phyloP scores from a whole-genome alignment of 1,140 invertebrate species.

The Trachelipus rathkii region DNA sequence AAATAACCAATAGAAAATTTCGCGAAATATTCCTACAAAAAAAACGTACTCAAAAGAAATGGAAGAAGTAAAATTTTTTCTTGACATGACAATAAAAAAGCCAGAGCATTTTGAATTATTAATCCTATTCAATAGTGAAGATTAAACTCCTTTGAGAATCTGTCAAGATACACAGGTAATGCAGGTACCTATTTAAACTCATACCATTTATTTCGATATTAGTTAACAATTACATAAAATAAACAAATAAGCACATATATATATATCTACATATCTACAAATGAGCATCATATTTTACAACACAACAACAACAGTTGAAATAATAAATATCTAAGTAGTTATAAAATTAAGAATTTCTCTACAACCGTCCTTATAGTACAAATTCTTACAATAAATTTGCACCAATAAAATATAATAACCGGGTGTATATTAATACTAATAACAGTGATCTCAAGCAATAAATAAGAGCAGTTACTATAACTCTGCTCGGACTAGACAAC shows the following conservation, averaged over 20 bases:
- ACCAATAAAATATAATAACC: not conserved
- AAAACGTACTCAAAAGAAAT: too few relatives aligned
- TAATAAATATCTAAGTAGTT: conserved; percentile 7
- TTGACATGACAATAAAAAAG: too few relatives aligned
- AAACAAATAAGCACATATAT: not conserved
- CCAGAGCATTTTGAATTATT: too few relatives aligned
- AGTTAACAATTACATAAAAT: conserved; percentile 14
- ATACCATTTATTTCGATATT: not conserved
- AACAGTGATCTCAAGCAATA: not conserved
- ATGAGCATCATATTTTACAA: not conserved
- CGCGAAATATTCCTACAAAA: too few relatives aligned
- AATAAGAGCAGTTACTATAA: not conserved
- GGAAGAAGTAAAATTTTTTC: too few relatives aligned
- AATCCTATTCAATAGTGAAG: not conserved
- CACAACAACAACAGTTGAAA: not conserved
- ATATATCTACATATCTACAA: conserved; percentile 7
- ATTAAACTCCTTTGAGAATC: conserved; percentile 11
- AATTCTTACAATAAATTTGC: not conserved
- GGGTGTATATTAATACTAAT: too few relatives aligned
- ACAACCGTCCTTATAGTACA: conserved; percentile 2
- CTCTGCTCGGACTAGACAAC: not conserved
- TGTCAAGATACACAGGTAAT: not conserved
- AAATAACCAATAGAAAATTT: too few relatives aligned
- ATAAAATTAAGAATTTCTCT: not conserved
- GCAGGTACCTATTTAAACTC: not conserved